Evolutionary conservation across 2,113 vertebrate genomes (phyloP).

Genomic region (Myocastor coypus): DNA sequence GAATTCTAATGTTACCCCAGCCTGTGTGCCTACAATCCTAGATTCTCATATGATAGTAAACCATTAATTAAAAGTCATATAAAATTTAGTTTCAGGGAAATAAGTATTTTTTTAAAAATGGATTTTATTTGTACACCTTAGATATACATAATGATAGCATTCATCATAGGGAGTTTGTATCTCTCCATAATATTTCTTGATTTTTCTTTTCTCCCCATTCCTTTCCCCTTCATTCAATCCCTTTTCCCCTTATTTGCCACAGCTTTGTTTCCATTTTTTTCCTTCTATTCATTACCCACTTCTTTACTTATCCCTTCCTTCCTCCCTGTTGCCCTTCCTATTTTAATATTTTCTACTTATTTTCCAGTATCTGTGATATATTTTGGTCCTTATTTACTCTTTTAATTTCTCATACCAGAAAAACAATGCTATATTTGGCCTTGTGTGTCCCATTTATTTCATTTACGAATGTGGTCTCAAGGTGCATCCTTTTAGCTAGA

Average conservation of each 20-base stretch:
- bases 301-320: not conserved
- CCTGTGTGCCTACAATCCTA: not conserved
- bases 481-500: not conserved
- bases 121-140: not conserved
- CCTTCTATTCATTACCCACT: not conserved
- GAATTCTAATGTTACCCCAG: not conserved
- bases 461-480: not conserved
- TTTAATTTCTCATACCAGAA: not conserved
- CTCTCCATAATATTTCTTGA: not conserved
- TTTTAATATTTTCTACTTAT: not conserved
- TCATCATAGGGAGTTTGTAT: not conserved
- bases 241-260: not conserved
- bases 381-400: not conserved
- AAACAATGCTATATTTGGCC: not conserved
- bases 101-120: not conserved
- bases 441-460: not conserved
- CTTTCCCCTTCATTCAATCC: not conserved
- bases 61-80: not conserved
- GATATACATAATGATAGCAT: not conserved
- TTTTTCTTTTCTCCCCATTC: not conserved
- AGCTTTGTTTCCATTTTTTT: not conserved
- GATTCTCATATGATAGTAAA: not conserved
- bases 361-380: not conserved
- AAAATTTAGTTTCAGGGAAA: not conserved
- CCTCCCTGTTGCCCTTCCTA: not conserved